Evolutionary conservation across 2,113 vertebrate genomes (phyloP), one percentile per base, ranked within the genome.

Genomic region (Pseudopodoces humilis): DNA sequence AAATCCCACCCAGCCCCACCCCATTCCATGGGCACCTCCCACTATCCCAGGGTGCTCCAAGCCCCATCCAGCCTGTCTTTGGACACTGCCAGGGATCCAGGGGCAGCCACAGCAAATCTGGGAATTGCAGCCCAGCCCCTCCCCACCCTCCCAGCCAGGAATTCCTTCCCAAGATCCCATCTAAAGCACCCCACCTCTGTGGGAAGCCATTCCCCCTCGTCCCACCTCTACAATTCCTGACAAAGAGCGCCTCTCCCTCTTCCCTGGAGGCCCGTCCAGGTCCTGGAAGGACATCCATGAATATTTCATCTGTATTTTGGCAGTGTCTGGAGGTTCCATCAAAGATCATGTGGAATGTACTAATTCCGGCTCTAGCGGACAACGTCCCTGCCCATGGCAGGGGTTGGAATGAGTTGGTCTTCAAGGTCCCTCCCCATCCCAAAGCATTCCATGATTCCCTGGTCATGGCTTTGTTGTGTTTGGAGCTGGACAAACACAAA

Each of bases 21-120:
- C 39, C 8, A 3, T 1, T 1, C 37, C 44, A 50, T 6, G 47
- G 7, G 8, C 33, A 60, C 1, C 4, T 78, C 3, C 33, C 55
- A 19, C 23, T 0, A 0, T 10, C 8, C 64, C 72, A 46, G 18
- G 2, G 0, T 0, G 37, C 0, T 77, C 46, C 39, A 11, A 35
- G 24, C 19, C 30, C 37, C 37, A 30, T 65, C 52, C 74, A 55
- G 0, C 47, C 20, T 10, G 56, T 24, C 47, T 49, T 70, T n/a
- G 41, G 56, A 0, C 49, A 55, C 2, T 70, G 0, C 56, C 84
- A 63, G 49, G 49, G 30, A 64, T 79, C 21, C 83, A 86, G 47
- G n/a, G 27, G 6, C 64, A 63, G 72, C 30, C 65, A 0, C 75
- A 55, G 56, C 24, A 6, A 6, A 5, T n/a, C 49, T 41, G 56